A percentile compares a stretch with the other conserved stretches of the same genome.
Evolutionary conservation across 2,797 vertebrate genomes (phyloP).

Genomic region (Platalea minor): DNA sequence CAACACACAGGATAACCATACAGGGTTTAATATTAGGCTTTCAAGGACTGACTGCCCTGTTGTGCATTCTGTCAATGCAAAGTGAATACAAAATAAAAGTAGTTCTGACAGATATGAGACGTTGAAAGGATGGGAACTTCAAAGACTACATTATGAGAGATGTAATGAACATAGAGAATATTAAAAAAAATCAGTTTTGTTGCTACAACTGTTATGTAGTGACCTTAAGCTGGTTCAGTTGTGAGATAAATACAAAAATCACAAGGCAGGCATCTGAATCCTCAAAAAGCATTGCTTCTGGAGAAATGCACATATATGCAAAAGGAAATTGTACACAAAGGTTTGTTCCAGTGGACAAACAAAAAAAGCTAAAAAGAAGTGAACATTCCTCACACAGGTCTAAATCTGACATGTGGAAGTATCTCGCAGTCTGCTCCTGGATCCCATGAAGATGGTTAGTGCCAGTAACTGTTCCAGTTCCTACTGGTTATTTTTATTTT

Average conservation of each 20-base stretch:
- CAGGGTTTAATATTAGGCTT: neutral
- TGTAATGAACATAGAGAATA: neutral
- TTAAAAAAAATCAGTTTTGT: neutral
- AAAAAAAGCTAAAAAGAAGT: neutral
- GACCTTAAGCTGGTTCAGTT: neutral
- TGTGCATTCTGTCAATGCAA: neutral
- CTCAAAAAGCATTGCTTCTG: neutral
- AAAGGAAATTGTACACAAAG: neutral
- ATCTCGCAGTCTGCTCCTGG: neutral
- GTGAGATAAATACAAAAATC: neutral
- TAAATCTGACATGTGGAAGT: neutral
- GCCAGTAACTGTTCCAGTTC: neutral
- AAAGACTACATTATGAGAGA: neutral
- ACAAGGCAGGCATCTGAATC: neutral
- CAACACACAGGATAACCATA: neutral
- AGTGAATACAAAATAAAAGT: neutral
- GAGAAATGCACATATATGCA: neutral
- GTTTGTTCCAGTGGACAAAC: neutral
- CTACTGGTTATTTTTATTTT: neutral
- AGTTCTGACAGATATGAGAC: neutral
- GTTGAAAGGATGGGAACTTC: neutral
- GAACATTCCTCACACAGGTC: neutral
- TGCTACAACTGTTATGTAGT: neutral
- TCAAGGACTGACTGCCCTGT: neutral
- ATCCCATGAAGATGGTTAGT: neutral